Evolutionary conservation across 2,797 vertebrate genomes (phyloP).

Genomic region (Myripristis jacobus): DNA sequence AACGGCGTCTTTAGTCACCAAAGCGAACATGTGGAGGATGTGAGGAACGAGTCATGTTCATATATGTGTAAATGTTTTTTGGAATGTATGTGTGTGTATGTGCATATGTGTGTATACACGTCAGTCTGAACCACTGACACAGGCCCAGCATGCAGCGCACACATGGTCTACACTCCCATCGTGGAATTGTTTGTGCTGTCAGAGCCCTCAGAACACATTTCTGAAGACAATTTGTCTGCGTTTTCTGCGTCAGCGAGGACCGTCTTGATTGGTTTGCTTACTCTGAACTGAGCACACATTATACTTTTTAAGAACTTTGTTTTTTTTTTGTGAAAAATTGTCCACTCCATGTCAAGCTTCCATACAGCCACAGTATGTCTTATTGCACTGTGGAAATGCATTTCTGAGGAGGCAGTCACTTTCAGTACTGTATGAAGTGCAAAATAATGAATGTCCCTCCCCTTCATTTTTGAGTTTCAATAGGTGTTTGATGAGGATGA

Average conservation of each 20-base stretch:
- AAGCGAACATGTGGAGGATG: conserved; percentile 2
- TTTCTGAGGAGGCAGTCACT: background rate
- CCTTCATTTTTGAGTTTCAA: background rate
- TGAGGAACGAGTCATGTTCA: background rate
- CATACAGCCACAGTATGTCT: background rate
- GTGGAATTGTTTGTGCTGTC: background rate
- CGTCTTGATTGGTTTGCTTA: background rate
- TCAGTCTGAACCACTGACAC: background rate
- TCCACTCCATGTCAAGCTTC: background rate
- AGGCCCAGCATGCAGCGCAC: background rate
- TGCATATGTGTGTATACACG: background rate
- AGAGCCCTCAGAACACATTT: background rate
- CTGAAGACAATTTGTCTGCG: background rate
- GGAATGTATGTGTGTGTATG: background rate
- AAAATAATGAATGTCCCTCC: no score
- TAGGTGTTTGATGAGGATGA: background rate
- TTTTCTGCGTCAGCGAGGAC: background rate
- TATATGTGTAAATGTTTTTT: no score
- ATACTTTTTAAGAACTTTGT: background rate
- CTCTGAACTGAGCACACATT: background rate
- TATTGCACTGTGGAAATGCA: background rate
- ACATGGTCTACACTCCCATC: background rate
- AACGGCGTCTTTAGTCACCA: background rate
- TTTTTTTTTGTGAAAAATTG: background rate
- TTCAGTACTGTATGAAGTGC: background rate